A percentile compares a stretch with the other conserved stretches of the same genome.
These are phyloP conservation scores for Idaea biselata DNA, from an alignment of 2,888 invertebrate species.

Conservation along the genomic window DNA sequence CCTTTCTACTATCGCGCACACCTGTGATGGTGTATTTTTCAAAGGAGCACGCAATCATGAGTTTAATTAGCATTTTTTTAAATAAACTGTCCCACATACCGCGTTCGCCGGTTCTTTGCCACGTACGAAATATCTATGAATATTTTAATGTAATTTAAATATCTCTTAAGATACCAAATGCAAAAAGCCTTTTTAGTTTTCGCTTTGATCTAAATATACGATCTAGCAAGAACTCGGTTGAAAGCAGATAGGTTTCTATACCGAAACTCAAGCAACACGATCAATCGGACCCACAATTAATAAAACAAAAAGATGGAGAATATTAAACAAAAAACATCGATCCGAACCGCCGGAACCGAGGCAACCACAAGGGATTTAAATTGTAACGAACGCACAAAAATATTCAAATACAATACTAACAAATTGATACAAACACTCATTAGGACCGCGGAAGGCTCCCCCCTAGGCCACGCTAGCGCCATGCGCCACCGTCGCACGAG, in stretches of 20 bases:
- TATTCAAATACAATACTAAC: conserved; percentile 81
- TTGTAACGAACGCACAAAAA: conserved; percentile 78
- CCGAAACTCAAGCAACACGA: conserved; percentile 34
- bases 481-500: conserved; percentile 22
- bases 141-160: conserved; percentile 15
- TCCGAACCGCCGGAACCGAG: conserved; percentile 45
- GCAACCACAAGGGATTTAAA: conserved; percentile 75
- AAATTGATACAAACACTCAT: conserved; percentile 82
- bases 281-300: conserved; percentile 57
- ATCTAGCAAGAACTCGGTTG: background rate
- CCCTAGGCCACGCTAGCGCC: conserved; percentile 24
- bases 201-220: background rate
- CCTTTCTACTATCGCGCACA: conserved; percentile 40
- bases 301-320: conserved; percentile 51
- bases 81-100: conserved; percentile 32
- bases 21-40: conserved; percentile 42
- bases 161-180: conserved; percentile 1
- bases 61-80: conserved; percentile 47
- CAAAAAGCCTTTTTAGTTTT: background rate
- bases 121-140: conserved; percentile 21
- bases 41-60: conserved; percentile 41
- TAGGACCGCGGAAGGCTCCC: conserved; percentile 71
- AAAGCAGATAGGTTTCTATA: background rate
- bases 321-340: conserved; percentile 72
- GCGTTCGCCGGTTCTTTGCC: conserved; percentile 14